Base-by-base conservation (phyloP, 2,797 vertebrate species). In the Eulemur coronatus region DNA sequence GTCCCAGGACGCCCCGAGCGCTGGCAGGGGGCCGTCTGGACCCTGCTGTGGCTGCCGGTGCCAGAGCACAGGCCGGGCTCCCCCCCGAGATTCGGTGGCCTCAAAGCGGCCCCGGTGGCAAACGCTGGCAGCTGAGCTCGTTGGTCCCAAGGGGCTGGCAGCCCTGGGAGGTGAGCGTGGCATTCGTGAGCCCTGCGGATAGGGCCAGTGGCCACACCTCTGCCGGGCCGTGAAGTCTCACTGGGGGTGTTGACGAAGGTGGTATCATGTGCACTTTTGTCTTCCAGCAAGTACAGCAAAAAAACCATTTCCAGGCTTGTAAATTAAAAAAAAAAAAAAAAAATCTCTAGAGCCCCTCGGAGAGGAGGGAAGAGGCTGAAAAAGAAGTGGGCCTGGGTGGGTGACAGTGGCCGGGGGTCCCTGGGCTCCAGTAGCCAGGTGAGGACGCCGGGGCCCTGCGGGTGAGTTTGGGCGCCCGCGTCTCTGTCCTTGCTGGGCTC, bases 61-160 rank as follows among this genome's bases (percentile, higher is more conserved):
- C 85, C 80, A 30, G 65, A 75, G 55, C 84, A 67, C 81, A 67
- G 80, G 89, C 89, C 75, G 85, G 90, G 84, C 41, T 87, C 91
- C 87, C 92, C 67, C 86, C 55, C 75, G 78, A 57, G 67, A 76
- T 43, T 30, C 69, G 13, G 7, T 12, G 65, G 97, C 96, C 91
- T 94, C 85, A 57, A 52, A 96, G 95, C 78, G 95, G 75, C 89
- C 94, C 78, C 17, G n/a, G 70, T 72, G 92, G 85, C 63, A 30
- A 50, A 4, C 30, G 30, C 89, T 95, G 96, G 84, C 88, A 84
- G 97, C 88, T 35, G 50, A 79, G 85, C 70, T 69, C 76, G 38
- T 76, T 81, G 52, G 43, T 63, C 96, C 41, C 87, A 33, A 96
- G 97, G 72, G 94, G 95, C 95, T 91, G 90, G 97, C 87, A 41